Conservation (phyloP, 2,113 vertebrate species). For the Cnemophilus loriae region DNA sequence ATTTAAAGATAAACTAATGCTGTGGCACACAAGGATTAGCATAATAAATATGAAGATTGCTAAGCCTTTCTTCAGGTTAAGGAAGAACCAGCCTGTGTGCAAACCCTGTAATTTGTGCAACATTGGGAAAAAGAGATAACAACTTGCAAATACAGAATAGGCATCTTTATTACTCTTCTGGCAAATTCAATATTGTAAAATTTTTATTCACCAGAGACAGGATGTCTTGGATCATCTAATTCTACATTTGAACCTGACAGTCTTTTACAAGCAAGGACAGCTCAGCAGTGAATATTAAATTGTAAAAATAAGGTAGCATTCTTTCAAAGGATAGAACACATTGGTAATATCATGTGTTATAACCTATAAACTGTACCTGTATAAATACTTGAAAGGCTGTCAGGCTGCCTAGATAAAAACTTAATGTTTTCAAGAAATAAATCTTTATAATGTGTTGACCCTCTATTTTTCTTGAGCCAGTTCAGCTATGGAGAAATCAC, state of each 20-base stretch:
- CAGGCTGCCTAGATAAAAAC: constrained; percentile 11
- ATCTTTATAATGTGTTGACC: neutral
- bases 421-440: neutral
- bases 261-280: constrained; percentile 24
- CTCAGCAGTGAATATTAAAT: constrained; percentile 36
- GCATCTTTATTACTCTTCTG: neutral
- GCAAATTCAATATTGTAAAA: neutral
- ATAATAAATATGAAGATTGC: neutral
- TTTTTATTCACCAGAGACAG: neutral
- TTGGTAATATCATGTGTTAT: neutral
- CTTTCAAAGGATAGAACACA: neutral
- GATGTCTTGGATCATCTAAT: constrained; percentile 21
- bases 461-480: neutral
- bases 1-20: neutral
- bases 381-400: constrained; percentile 4
- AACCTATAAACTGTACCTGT: neutral
- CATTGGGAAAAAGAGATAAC: neutral
- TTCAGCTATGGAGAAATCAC: neutral
- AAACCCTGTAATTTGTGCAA: neutral
- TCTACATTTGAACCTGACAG: constrained; percentile 38
- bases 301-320: constrained; percentile 5
- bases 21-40: neutral
- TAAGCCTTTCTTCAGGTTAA: neutral
- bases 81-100: neutral
- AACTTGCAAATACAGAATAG: neutral